Evolutionary conservation across 2,888 invertebrate genomes (phyloP), one percentile per base, ranked within the genome.

Genomic region (Parnassius orleans): DNA sequence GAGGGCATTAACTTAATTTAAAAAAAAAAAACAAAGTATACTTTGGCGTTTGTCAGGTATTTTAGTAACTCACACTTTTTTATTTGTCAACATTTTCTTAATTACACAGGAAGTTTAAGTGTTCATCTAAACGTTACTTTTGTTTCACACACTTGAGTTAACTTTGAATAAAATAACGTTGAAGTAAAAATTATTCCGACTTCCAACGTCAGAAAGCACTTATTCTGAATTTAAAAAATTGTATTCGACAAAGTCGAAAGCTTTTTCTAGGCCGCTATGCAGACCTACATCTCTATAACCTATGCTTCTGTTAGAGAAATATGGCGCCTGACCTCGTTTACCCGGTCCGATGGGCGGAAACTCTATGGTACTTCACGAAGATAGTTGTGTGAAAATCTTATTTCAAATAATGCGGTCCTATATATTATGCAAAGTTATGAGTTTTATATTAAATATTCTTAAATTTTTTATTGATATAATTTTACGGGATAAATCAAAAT

Each of bases 241-340:
- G 43, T 54, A 60, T 43, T 54, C 48, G 48, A 50, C 53, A 15
- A 54, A 54, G 14, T 54, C 43, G 15, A 54, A 60, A 19, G 42
- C 54, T 54, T 60, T 54, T 60, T 60, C 60, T 60, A 54, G 48
- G 60, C 60, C 54, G 54, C n/a, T 60, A 44, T 58, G 42, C 33
- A 48, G 41, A 53, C 53, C 53, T 53, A 60, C 47, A 33, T 46
- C n/a, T 33, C 19, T 52, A 46, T 59, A 59, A 53, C 46, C 11
- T 43, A 33, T 46, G 41, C 11, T 3, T 14, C 59, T 60, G 54
- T 42, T 54, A 54, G 48, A 60, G 60, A 60, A 60, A 60, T 47
- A 56, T 54, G 50, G 48, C 60, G 54, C n/a, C 42, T 53, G 60
- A 60, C 60, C 60, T 54, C 54, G 50, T 60, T 60, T 60, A 53